phyloP scores from a whole-genome alignment of 2,797 vertebrate species.

The Pelodytes ibericus region DNA sequence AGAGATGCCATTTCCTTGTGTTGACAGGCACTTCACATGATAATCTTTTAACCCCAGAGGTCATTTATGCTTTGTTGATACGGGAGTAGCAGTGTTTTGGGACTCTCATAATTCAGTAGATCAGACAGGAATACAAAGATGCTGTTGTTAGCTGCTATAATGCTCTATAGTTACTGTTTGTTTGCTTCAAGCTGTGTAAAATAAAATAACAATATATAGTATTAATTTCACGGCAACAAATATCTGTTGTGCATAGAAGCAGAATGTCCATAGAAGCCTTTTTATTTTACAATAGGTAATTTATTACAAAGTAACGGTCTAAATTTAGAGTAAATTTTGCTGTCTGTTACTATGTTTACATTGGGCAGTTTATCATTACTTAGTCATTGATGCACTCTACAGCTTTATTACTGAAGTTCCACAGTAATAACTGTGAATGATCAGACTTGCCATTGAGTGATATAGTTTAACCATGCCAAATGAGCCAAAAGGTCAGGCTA shows the following conservation, averaged over 20 bases:
- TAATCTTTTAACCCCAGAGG: conserved; percentile 18
- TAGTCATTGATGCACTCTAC: neutral
- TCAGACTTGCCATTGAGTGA: neutral
- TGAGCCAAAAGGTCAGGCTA: neutral
- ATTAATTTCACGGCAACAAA: conserved; percentile 61
- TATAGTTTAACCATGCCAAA: conserved; percentile 1
- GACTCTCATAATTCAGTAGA: conserved; percentile 31
- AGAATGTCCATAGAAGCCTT: neutral
- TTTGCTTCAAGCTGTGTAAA: conserved; percentile 63
- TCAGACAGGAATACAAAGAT: conserved; percentile 51
- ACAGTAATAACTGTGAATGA: neutral
- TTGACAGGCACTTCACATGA: neutral
- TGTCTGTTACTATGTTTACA: neutral
- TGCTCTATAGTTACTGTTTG: conserved; percentile 62
- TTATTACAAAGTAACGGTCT: too few species aligned
- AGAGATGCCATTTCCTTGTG: neutral
- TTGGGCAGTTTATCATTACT: neutral
- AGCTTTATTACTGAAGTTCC: neutral
- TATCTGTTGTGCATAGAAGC: neutral
- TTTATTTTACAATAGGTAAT: neutral
- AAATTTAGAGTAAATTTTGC: too few species aligned
- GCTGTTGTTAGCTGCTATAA: conserved; percentile 56
- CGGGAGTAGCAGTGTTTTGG: neutral
- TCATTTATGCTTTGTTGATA: neutral
- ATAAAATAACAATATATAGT: conserved; percentile 56